Base-by-base conservation (phyloP, 2,797 vertebrate species). In the Sphenodon punctatus region DNA sequence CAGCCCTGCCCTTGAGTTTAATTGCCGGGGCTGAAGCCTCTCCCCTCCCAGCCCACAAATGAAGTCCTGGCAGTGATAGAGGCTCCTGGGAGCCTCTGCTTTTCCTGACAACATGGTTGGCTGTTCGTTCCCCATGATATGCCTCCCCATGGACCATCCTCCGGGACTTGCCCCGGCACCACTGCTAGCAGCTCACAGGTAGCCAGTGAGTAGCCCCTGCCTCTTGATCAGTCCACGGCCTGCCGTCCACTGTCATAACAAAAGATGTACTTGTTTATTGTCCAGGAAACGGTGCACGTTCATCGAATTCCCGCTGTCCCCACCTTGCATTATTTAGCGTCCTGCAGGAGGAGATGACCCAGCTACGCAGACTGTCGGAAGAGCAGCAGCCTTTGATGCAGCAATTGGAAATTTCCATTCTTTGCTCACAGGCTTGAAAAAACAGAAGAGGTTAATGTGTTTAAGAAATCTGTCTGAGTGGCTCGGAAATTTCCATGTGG, bases 341-440 rank as follows among this genome's bases (percentile, higher is more conserved):
- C 93, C 92, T 93, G 79, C 92, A 94, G 92, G 89, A 95, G 93
- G 93, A 92, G 93, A 93, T 95, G 95, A 96, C 93, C 94, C 56
- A 69, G 92, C 94, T 89, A 90, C 94, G 95, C 90, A 94, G 93
- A 90, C 91, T 90, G 93, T 94, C 93, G 93, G 95, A 93, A 93
- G 90, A 94, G 93, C 90, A 94, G 88, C 92, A 93, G 94, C 91
- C 88, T 95, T 96, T 89, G 92, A 95, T 95, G 95, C 95, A 95
- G 95, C 93, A 91, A 95, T 95, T 95, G 96, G 95, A 96, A 96
- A 95, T 95, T 96, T 96, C 96, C 96, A 96, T 96, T 95, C 95
- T 96, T 94, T 95, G 92, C 95, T 95, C 92, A 91, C 93, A 95
- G 95, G 91, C 88, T 92, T 92, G 88, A 86, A 87, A 94, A 95